A percentile compares a stretch with the other conserved stretches of the same genome.
phyloP scores from a whole-genome alignment of 2,113 vertebrate species.

The Ploceus nigricollis region DNA sequence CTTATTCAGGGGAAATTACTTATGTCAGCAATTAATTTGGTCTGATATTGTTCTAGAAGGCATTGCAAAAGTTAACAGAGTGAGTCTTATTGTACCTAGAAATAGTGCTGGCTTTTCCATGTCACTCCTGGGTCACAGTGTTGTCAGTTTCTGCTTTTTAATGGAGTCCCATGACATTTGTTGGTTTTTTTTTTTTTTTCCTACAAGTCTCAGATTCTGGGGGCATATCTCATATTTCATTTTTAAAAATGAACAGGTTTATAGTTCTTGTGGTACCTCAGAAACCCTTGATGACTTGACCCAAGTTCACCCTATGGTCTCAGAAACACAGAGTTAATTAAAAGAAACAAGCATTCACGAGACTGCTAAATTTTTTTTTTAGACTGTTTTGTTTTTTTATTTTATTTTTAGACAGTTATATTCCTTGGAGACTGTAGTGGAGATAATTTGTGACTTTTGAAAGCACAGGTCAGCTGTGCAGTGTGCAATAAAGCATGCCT shows the following conservation, averaged over 20 bases:
- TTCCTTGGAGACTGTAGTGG: background rate
- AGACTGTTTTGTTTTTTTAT: background rate
- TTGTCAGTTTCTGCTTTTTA: conserved; percentile 26
- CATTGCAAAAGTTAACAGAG: background rate
- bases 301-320: background rate
- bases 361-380: background rate
- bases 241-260: background rate
- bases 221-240: background rate
- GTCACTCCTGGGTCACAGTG: conserved; percentile 11
- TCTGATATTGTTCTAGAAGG: background rate
- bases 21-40: background rate
- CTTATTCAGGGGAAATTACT: background rate
- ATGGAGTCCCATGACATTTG: conserved; percentile 2
- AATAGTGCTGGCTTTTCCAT: background rate
- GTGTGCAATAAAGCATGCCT: background rate
- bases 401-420: background rate
- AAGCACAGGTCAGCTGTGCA: background rate
- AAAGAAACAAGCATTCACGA: background rate
- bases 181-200: background rate
- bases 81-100: background rate
- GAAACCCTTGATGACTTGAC: background rate
- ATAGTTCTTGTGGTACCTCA: background rate
- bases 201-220: background rate
- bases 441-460: background rate
- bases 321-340: background rate